phyloP scores from a whole-genome alignment of 2,797 vertebrate species.

The Sparus aurata region DNA sequence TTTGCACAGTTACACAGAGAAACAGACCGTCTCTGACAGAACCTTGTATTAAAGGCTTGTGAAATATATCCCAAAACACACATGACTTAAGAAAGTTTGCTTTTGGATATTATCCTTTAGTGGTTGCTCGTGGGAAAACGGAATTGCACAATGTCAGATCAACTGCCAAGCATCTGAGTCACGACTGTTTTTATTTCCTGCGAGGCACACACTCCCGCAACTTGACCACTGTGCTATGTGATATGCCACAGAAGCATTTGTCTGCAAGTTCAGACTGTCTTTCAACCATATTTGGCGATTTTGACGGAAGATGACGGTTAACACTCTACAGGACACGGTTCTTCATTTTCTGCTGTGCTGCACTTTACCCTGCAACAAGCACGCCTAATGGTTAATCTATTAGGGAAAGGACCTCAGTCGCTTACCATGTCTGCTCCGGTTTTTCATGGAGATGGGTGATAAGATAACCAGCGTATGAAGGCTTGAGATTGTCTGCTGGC shows the following conservation, averaged over 20 bases:
- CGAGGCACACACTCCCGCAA: neutral
- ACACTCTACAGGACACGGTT: constrained; percentile 1
- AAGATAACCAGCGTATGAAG: constrained; percentile 20
- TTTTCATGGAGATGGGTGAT: constrained; percentile 32
- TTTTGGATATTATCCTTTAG: constrained; percentile 10
- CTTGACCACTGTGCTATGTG: neutral
- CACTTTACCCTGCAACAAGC: neutral
- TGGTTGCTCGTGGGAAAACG: constrained; percentile 27
- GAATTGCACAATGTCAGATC: constrained; percentile 17
- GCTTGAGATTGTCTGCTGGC: constrained; percentile 4
- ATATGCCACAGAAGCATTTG: neutral
- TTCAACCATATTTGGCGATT: constrained; percentile 19
- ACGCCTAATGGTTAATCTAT: constrained; percentile 47
- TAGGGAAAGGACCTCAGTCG: neutral
- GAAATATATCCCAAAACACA: constrained; percentile 18
- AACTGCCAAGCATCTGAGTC: neutral
- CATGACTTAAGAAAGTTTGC: neutral
- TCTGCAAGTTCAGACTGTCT: constrained; percentile 6
- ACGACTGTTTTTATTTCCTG: constrained; percentile 28
- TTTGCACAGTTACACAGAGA: constrained; percentile 24
- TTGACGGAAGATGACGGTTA: neutral
- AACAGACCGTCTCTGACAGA: constrained; percentile 16
- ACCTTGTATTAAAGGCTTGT: neutral
- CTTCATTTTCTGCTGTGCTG: neutral
- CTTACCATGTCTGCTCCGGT: neutral